A percentile compares a stretch with the other conserved stretches of the same genome.
Conservation (phyloP, 2,797 vertebrate species). For the Pipistrellus kuhlii region DNA sequence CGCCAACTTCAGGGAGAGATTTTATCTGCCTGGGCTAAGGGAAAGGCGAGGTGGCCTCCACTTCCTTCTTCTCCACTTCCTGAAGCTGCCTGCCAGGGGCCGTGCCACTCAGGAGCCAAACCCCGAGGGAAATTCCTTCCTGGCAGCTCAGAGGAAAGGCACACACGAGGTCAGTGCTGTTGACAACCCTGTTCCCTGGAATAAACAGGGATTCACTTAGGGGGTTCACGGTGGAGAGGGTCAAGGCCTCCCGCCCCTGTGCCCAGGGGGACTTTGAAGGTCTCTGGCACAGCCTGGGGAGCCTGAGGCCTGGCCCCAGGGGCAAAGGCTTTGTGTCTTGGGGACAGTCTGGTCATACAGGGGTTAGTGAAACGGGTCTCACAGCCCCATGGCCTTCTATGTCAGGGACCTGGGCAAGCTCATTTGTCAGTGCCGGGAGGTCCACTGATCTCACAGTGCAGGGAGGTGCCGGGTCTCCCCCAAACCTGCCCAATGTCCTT, state of each 20-base stretch:
- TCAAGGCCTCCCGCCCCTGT: no score
- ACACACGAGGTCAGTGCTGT: accelerated
- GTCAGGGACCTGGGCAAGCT: background rate
- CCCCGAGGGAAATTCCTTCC: background rate
- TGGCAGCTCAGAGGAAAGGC: background rate
- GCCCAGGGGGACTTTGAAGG: accelerated
- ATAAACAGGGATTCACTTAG: background rate
- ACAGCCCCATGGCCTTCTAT: background rate
- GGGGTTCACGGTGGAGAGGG: background rate
- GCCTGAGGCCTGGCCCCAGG: background rate
- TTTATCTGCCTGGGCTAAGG: background rate
- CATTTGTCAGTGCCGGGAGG: background rate
- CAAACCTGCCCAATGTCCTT: background rate
- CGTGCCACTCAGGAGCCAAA: background rate
- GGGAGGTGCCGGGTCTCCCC: background rate
- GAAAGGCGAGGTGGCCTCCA: accelerated
- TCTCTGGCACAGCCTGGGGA: background rate
- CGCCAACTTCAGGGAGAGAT: background rate
- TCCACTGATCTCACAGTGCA: accelerated
- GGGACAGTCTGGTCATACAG: accelerated
- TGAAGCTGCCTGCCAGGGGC: accelerated
- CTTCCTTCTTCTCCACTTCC: background rate
- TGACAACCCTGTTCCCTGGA: background rate
- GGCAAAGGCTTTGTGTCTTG: no score
- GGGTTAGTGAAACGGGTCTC: no score